Percentiles rank a stretch among this genome's conserved stretches.
phyloP scores from a whole-genome alignment of 92 coral and sea anemone species.

The Zoanthus sansibaricus region DNA sequence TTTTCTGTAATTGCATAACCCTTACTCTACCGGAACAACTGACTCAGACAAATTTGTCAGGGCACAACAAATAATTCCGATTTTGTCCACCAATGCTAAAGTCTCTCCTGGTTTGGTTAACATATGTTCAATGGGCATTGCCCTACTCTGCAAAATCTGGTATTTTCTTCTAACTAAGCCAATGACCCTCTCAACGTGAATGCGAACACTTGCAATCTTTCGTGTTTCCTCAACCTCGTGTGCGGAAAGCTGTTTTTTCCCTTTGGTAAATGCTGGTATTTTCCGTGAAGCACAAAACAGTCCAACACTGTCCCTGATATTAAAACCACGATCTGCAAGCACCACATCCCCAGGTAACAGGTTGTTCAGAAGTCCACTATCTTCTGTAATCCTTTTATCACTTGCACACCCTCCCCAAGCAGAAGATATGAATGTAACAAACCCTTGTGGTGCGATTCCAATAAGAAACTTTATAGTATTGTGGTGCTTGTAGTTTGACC shows the following conservation, averaged over 20 bases:
- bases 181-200: slow-evolving; percentile 9
- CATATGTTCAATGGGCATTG: slow-evolving; percentile 52
- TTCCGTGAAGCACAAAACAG: slow-evolving; percentile 3
- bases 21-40: slow-evolving; percentile 44
- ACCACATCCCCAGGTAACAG: slow-evolving; percentile 10
- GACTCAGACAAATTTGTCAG: slow-evolving; percentile 51
- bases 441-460: slow-evolving; percentile 7
- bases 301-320: slow-evolving; percentile 6
- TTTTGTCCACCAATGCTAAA: slow-evolving; percentile 55
- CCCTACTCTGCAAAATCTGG: slow-evolving; percentile 48
- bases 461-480: slow-evolving; percentile 1
- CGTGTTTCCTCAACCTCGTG: slow-evolving; percentile 7
- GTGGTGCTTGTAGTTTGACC: slow-evolving; percentile 5
- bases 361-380: slow-evolving; percentile 3
- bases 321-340: slow-evolving; percentile 9
- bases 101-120: slow-evolving; percentile 35
- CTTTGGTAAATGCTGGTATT: slow-evolving; percentile 4
- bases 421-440: slow-evolving; percentile 5
- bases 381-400: slow-evolving; percentile 1
- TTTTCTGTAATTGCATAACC: neutral
- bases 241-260: slow-evolving; percentile 9
- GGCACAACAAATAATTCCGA: slow-evolving; percentile 51
- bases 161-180: slow-evolving; percentile 6
- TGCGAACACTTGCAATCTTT: slow-evolving; percentile 5
- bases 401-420: slow-evolving; percentile 9